A percentile compares a stretch with the other conserved stretches of the same genome.
phyloP scores from a whole-genome alignment of 2,113 vertebrate genomes.

The Sceloporus undulatus region DNA sequence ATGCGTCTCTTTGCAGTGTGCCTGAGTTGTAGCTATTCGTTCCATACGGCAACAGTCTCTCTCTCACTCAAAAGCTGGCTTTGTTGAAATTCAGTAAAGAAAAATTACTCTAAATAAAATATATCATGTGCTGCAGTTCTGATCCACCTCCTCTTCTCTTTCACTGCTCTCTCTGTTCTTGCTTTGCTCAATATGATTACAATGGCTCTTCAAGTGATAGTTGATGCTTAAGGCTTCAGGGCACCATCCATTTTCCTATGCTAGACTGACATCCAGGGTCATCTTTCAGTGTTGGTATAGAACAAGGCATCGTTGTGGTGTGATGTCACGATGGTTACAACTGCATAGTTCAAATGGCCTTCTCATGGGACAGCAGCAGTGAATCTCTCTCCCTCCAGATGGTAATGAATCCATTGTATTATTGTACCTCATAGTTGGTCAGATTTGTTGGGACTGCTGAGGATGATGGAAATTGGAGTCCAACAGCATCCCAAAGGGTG shows the following conservation, averaged over 20 bases:
- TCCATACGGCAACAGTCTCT: fast-evolving
- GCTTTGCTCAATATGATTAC: neutral
- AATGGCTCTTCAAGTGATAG: neutral
- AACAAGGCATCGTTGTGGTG: neutral
- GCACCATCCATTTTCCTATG: neutral
- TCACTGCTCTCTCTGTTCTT: neutral
- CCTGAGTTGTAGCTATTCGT: neutral
- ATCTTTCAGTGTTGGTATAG: neutral
- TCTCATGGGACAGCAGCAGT: neutral
- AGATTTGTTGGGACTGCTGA: neutral
- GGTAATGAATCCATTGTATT: neutral
- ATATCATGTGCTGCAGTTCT: neutral
- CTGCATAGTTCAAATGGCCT: neutral
- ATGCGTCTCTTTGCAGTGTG: fast-evolving
- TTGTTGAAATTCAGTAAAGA: neutral
- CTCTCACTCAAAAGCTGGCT: fast-evolving
- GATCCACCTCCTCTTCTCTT: neutral
- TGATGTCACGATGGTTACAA: neutral
- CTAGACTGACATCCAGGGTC: neutral
- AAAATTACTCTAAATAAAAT: conserved; percentile 3
- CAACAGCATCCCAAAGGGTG: neutral
- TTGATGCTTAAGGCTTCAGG: neutral
- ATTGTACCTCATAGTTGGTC: neutral
- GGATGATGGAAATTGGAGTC: neutral
- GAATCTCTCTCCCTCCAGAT: neutral